phyloP scores from a whole-genome alignment of 2,797 vertebrate species.

The Acanthurus lineatus region DNA sequence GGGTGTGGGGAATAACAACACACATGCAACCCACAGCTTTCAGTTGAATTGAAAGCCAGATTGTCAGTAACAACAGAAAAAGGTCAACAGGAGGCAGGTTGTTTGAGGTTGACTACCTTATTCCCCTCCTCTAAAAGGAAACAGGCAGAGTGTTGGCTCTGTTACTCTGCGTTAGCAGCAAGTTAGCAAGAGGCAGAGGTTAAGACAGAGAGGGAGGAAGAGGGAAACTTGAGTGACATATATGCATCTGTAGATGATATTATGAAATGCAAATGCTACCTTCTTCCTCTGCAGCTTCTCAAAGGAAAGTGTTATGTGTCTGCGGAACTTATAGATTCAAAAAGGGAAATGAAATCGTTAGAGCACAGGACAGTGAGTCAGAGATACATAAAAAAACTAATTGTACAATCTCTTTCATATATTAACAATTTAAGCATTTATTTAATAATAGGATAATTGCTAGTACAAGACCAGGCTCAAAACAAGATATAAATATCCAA shows the following conservation, averaged over 20 bases:
- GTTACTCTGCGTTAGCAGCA: conserved; percentile 29
- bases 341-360: conserved; percentile 59
- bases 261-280: conserved; percentile 3
- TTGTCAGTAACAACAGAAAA: conserved; percentile 60
- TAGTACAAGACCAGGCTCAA: background rate
- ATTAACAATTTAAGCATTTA: background rate
- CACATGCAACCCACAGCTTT: background rate
- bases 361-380: conserved; percentile 31
- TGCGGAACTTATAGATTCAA: conserved; percentile 44
- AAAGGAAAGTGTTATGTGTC: background rate
- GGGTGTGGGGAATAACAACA: conserved; percentile 11
- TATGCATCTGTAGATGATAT: conserved; percentile 15
- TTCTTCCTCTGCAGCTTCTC: conserved; percentile 36
- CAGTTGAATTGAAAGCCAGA: conserved; percentile 41
- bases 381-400: conserved; percentile 1
- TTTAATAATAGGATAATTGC: background rate
- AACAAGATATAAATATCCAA: background rate
- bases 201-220: conserved; percentile 9
- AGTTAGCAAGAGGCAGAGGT: conserved; percentile 11
- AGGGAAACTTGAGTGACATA: conserved; percentile 7
- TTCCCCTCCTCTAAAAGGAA: conserved; percentile 58
- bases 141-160: conserved; percentile 32
- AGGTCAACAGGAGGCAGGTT: conserved; percentile 64
- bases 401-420: background rate
- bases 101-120: conserved; percentile 57